Base-by-base conservation (phyloP, 2,888 invertebrate species). In the Dichetophora obliterata region DNA sequence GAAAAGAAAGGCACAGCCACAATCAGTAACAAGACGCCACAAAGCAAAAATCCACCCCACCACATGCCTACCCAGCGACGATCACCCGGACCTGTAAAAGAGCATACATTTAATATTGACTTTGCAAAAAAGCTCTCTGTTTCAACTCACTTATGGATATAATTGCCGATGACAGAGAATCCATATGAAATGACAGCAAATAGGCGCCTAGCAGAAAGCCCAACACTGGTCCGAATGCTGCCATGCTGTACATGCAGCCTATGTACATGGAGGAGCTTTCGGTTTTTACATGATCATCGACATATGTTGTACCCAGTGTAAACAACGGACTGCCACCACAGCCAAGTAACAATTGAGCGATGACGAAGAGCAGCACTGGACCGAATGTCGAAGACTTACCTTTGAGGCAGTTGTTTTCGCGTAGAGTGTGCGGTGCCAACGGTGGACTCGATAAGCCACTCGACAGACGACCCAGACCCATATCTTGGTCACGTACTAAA, bases 171-270 rank as follows among this genome's bases (percentile, higher is more conserved):
- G 95, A 93, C 82, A 97, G 93, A 0, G 95, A 94, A 87, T 97
- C 96, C 93, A 97, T 97, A 88, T 97, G 97, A 89, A 96, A 96
- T 54, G 95, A 95, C 34, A 98, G 91, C 81, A 98, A 91, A 89
- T 97, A 96, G 34, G 97, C 98, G 79, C 98, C 98, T 43, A 97
- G 92, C 65, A 97, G 92, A 88, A 98, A 98, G 69, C 98, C 98
- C 70, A 97, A 91, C 5, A 98, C 97, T n/a, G 98, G 97, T 43
- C 98, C 98, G 88, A 98, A 96, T 0, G 98, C 98, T 66, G 96
- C 97, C 95, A 97, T 97, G 87, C 97, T 97, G 91, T 98, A 98
- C 94, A 98, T 96, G 89, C 96, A 97, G 73, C 97, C 98, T 83
- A 98, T 96, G 90, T 97, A 98, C 91, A 97, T 94, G 85, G 97